Evolutionary conservation across 2,888 invertebrate genomes (phyloP), one percentile per base, ranked within the genome.

Genomic region (Aricia artaxerxes): DNA sequence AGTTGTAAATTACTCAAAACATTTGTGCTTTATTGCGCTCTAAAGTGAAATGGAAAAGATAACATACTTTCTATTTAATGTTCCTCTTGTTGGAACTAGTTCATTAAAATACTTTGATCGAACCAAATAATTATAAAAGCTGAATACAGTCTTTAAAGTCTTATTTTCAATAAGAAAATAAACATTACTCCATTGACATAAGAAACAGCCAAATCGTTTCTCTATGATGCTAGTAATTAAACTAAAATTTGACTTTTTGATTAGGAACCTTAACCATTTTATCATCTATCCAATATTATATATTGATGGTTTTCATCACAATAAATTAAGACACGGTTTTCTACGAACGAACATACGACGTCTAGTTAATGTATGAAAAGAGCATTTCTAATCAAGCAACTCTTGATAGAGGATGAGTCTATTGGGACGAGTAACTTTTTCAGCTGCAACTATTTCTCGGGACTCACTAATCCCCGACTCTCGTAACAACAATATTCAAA

Each of bases 371-470:
- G 11, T 31, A 64, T 64, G 31, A 7, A 61, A 11, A 69, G 35
- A 69, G 16, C 13, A 38, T 69, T 69, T 69, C 69, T 69, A 69
- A 69, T 38, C 69, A 38, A 69, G 24, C 35, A 69, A 38, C 69
- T 69, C 16, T 35, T 69, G 16, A 69, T 69, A 16, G 73, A 24
- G 40, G 73, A 31, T 13, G 16, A 72, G 7, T 44, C 44, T 44
- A 44, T 73, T 82, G 76, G 73, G 77, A 79, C 85, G 86, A 85
- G 85, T 88, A 92, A 92, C 90, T 92, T 92, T 92, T 91, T 90
- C 91, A 91, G 91, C 91, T 91, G 90, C 87, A 84, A 84, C 84
- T 82, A 85, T 85, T 83, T 82, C 84, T 84, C 80, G 82, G 82
- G 83, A 83, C 83, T 86, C 82, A 78, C 81, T 84, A 85, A 85